Evolutionary conservation across 2,888 invertebrate species (phyloP).

Genomic region (Eretmocerus hayati): DNA sequence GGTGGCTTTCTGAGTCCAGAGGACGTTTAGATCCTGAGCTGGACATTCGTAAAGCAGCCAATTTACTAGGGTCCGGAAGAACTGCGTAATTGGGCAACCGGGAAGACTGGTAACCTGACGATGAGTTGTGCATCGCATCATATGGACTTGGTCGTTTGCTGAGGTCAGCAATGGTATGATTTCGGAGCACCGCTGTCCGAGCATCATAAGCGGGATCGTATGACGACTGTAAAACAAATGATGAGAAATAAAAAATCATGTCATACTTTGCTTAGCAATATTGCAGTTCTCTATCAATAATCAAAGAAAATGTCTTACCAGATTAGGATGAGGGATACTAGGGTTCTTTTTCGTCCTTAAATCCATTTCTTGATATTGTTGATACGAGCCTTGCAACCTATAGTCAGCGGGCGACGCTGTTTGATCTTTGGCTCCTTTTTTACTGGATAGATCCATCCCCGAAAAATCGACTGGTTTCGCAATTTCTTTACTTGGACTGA

Average conservation of each 20-base stretch:
- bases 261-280: too few species aligned
- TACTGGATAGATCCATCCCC: slow-evolving; percentile 43
- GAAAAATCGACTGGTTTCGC: slow-evolving; percentile 39
- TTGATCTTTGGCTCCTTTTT: slow-evolving; percentile 27
- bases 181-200: slow-evolving; percentile 37
- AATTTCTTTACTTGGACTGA: slow-evolving; percentile 14
- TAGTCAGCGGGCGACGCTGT: slow-evolving; percentile 10
- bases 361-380: slow-evolving; percentile 39
- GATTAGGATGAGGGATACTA: slow-evolving; percentile 32
- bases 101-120: slow-evolving; percentile 32
- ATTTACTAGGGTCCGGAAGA: slow-evolving; percentile 41
- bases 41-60: slow-evolving; percentile 37
- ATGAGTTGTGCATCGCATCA: slow-evolving; percentile 34
- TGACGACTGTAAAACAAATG: slow-evolving; percentile 1
- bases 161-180: slow-evolving; percentile 42
- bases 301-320: too few species aligned
- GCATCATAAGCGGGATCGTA: slow-evolving; percentile 33
- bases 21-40: slow-evolving; percentile 32
- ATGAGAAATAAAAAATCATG: not conserved
- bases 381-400: slow-evolving; percentile 33
- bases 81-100: slow-evolving; percentile 37
- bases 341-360: slow-evolving; percentile 37
- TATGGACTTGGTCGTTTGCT: slow-evolving; percentile 41
- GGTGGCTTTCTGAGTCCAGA: slow-evolving; percentile 26
- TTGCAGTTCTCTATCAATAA: too few species aligned